Evolutionary conservation across 2,113 vertebrate genomes (phyloP).

Genomic region (Charadrius vociferus): DNA sequence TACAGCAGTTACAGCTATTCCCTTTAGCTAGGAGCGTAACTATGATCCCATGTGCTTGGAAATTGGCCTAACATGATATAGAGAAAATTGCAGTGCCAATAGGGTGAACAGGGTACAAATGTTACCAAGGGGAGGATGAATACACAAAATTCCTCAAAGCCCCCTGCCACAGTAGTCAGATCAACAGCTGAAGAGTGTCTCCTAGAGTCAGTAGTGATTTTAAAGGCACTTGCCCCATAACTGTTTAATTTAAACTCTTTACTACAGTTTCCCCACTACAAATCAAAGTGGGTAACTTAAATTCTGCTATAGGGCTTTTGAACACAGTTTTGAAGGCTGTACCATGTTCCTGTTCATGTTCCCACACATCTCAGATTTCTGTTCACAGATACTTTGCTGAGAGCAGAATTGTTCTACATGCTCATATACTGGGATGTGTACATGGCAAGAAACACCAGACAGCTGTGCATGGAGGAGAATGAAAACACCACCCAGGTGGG

Average conservation of each 20-base stretch:
- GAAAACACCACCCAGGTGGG: neutral
- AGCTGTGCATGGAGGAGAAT: neutral
- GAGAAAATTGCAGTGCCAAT: neutral
- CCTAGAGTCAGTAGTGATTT: neutral
- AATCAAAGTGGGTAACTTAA: neutral
- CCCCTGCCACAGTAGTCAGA: neutral
- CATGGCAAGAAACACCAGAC: neutral
- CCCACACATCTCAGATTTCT: neutral
- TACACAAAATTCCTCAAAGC: neutral
- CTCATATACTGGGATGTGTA: neutral
- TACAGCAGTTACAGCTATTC: neutral
- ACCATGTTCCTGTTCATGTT: neutral
- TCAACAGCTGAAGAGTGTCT: neutral
- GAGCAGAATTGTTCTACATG: neutral
- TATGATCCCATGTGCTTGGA: neutral
- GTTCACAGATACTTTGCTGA: neutral
- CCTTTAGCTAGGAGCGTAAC: neutral
- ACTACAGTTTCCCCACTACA: neutral
- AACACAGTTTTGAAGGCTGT: neutral
- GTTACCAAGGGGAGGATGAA: neutral
- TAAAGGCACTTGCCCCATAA: neutral
- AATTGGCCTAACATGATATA: neutral
- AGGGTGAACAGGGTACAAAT: neutral
- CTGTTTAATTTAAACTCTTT: neutral
- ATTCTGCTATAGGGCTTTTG: neutral